phyloP scores from a whole-genome alignment of 2,888 invertebrate genomes.

The Clepsis dumicolana region DNA sequence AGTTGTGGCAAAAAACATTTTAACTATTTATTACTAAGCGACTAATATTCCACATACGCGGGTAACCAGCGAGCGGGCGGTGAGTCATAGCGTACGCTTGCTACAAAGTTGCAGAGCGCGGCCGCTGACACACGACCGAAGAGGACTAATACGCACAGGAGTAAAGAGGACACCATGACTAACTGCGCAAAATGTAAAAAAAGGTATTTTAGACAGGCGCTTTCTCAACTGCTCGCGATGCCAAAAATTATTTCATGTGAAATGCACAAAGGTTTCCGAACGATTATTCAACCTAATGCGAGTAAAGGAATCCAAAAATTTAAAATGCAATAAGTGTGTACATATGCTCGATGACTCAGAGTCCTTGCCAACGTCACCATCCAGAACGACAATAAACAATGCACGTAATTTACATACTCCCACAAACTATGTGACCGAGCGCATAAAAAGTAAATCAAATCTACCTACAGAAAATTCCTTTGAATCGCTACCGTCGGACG shows the following conservation, averaged over 20 bases:
- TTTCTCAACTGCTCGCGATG: background rate
- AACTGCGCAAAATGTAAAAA: background rate
- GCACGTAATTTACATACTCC: background rate
- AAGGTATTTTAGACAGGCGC: background rate
- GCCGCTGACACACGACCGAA: slow-evolving; percentile 6
- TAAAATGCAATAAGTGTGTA: background rate
- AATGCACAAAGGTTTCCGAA: slow-evolving; percentile 1
- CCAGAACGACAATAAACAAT: too few relatives aligned
- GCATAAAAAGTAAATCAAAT: background rate
- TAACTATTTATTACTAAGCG: too few relatives aligned
- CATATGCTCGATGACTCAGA: background rate
- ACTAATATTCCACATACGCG: too few relatives aligned
- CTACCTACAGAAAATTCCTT: background rate
- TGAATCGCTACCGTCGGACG: slow-evolving; percentile 8
- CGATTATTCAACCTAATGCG: background rate
- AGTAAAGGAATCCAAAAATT: background rate
- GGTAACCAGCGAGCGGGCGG: too few relatives aligned
- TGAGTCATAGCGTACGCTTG: too few relatives aligned
- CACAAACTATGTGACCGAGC: background rate
- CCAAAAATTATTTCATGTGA: background rate
- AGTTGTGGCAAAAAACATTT: too few relatives aligned
- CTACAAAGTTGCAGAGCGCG: too few relatives aligned
- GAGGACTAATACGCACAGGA: background rate
- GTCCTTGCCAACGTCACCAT: background rate
- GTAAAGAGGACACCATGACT: background rate